Evolutionary conservation across 2,797 vertebrate genomes (phyloP), one percentile per base, ranked within the genome.

Genomic region (Cercopithecus diana): DNA sequence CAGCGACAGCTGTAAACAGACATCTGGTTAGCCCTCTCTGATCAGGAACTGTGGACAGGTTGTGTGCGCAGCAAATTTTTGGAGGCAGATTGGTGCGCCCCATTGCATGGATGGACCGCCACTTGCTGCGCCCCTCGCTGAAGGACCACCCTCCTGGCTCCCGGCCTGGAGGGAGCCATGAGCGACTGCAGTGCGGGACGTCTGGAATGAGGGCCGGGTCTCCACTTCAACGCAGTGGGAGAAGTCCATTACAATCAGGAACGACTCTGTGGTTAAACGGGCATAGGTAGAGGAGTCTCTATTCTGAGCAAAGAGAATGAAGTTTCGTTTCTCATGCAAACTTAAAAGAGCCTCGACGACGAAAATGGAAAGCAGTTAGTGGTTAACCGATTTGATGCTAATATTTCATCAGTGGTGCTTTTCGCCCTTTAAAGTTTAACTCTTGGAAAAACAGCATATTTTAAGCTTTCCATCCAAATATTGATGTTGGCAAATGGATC

Each of bases 381-480:
- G 98, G 98, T 98, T 98, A 98, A 98, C 98, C 96, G 93, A 98
- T 97, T 95, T 93, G 85, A 90, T 98, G 92, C 97, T 98, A 98
- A 96, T 98, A 97, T 98, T 98, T 98, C 97, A 97, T 97, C 93
- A 90, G 88, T 20, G 22, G 90, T 96, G 93, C 93, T 97, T 96
- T 89, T 93, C 61, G 24, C 55, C n/a, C 43, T 87, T 96, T 98
- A 98, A 98, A 97, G 93, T 98, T 90, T 95, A 98, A 55, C 90
- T 98, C 97, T 94, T 98, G 98, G 98, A 94, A 98, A 99, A 99
- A 98, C 97, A 98, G 96, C 98, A 88, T 98, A 98, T 98, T 98
- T 99, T 98, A 98, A 98, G 97, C 94, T 98, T 98, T 98, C 98
- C 98, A 98, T 97, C 75, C 93, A 99, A 99, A 99, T 99, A 98